Evolutionary conservation across 2,113 vertebrate genomes (phyloP), one percentile per base, ranked within the genome.

Genomic region (Geococcyx californianus): DNA sequence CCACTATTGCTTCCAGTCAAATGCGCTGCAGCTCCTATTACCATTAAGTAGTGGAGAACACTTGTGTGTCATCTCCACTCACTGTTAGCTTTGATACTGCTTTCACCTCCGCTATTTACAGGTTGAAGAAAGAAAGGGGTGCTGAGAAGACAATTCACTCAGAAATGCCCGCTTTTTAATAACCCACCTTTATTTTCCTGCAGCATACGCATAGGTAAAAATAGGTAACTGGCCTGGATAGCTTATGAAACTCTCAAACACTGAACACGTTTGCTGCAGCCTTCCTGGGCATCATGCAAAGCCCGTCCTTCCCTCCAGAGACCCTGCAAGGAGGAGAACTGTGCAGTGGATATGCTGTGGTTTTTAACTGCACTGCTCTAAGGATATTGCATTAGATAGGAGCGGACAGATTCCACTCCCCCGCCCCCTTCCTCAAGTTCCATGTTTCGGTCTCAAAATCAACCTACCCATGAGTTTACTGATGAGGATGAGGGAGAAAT

Each of bases 391-490:
- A n/a, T 45, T 63, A 88, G 19, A 58, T 6, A 26, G 3, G 16
- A 18, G 29, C 4, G 2, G 26, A 83, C 73, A 16, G 10, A 51
- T 33, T 67, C 62, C 36, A n/a, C n/a, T 38, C 21, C 33, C 62
- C 40, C 28, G 4, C 7, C 23, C 21, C 14, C 4, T 5, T 6
- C 4, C 26, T 0, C 3, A 7, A 29, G 0, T 29, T 29, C 42
- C 26, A 24, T 55, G 26, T 69, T 86, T 73, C 72, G 58, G 5
- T 72, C 70, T 90, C 62, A 82, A 60, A 83, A 64, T 25, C 58
- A 84, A 40, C 31, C 49, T n/a, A 40, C 36, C 28, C 36, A 16
- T 49, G 33, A 77, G 10, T 34, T 73, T 62, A 62, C 2, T 5
- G 16, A 62, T 1, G 7, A 66, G 34, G n/a, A 90, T 0, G 0